Base-by-base conservation (phyloP, 2,113 vertebrate genomes). In the Noctilio leporinus region DNA sequence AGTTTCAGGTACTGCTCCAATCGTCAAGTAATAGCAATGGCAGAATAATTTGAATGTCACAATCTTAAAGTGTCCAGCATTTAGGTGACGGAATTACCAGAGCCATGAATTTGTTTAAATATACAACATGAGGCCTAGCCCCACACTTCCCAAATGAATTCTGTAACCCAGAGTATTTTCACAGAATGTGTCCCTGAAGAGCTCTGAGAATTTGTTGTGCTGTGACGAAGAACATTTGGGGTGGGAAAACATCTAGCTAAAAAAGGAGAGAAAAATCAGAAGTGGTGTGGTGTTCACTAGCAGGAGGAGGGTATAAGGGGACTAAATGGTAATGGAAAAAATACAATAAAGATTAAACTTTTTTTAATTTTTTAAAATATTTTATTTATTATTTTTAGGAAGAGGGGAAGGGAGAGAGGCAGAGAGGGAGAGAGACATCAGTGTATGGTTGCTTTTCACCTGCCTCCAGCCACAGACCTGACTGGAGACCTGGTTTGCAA, bases 61-160 rank as follows among this genome's bases (percentile, higher is more conserved):
- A 40, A 33, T 57, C 33, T 82, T 94, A 22, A 90, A 75, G 67
- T 62, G 14, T 62, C 55, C 9, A 15, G 28, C 9, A 26, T 89
- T 96, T 93, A 80, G 49, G n/a, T 30, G 45, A 94, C 95, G 28
- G 76, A 57, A 92, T 45, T 45, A 92, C 35, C 45, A 82, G 20
- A 20, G 26, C 1, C 70, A 86, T 92, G 16, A 86, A 51, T 89
- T 65, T 78, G 19, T 16, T 73, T 82, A 76, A 89, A 70, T 65
- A 65, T 73, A 7, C 20, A 28, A 91, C 89, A 86, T 72, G 80
- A 89, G 72, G 35, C 35, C 28, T 55, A 65, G 91, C 7, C 75
- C 26, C n/a, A n/a, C 28, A 38, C 26, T 59, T 95, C 16, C 59
- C 76, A 40, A 76, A 80, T 5, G 19, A 73, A 81, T 64, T 59